phyloP scores from a whole-genome alignment of 2,797 vertebrate genomes.

The Pseudotriccus pelzelni region DNA sequence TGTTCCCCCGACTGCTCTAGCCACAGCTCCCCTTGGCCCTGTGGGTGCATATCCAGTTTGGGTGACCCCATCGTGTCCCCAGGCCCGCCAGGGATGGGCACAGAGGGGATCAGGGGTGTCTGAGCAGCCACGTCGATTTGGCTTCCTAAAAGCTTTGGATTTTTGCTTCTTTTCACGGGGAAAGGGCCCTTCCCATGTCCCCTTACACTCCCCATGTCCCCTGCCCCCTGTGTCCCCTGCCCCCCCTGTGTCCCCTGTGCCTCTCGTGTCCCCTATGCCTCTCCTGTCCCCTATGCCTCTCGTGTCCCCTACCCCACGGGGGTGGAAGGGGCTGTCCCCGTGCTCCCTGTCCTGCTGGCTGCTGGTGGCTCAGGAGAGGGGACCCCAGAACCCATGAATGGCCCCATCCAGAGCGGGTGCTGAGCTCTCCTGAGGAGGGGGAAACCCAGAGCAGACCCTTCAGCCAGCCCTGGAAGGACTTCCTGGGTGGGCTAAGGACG shows the following conservation, averaged over 20 bases:
- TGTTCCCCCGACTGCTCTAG: not conserved
- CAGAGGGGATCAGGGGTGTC: not conserved
- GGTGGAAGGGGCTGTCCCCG: not conserved
- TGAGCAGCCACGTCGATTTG: not conserved
- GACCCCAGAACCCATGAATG: not conserved
- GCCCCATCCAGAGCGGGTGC: not conserved
- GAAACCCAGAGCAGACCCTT: not conserved
- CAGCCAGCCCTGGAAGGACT: not conserved
- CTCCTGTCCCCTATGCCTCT: no score
- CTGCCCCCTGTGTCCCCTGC: not conserved
- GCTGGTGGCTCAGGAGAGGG: not conserved
- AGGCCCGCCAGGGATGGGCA: rapidly evolving
- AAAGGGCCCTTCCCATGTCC: not conserved
- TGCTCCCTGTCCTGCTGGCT: not conserved
- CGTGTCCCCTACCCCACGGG: not conserved
- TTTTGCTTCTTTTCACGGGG: not conserved
- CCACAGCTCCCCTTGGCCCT: not conserved
- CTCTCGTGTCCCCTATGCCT: no score
- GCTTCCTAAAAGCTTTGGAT: not conserved
- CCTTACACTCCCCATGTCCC: not conserved
- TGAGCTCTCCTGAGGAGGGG: not conserved
- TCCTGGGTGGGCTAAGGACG: not conserved
- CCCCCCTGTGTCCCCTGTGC: no score
- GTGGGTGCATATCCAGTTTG: not conserved
- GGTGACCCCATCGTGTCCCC: not conserved